phyloP scores from a whole-genome alignment of 2,888 invertebrate genomes.

The Agrotis puta region DNA sequence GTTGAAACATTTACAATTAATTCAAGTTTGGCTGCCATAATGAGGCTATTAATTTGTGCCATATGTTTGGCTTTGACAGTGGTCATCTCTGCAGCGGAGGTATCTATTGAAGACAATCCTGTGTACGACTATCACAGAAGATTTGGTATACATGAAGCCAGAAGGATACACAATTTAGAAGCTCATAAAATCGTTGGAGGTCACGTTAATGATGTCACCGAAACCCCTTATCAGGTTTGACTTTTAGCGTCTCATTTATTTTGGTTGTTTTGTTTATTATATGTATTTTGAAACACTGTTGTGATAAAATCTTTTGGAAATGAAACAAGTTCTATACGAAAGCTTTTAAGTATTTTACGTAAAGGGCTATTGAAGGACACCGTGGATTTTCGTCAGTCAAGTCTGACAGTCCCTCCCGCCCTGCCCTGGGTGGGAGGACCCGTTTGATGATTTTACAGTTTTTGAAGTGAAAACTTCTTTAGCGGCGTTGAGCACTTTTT shows the following conservation, averaged over 20 bases:
- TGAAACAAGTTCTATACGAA: too few species aligned
- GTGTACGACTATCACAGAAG: slow-evolving; percentile 52
- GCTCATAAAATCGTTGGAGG: slow-evolving; percentile 76
- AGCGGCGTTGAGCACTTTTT: too few species aligned
- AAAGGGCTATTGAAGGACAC: too few species aligned
- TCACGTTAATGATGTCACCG: slow-evolving; percentile 67
- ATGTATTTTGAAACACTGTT: background rate
- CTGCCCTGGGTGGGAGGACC: too few species aligned
- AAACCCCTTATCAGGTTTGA: slow-evolving; percentile 78
- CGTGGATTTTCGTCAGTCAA: too few species aligned
- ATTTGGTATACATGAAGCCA: slow-evolving; percentile 75
- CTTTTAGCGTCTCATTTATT: background rate
- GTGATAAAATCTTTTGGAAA: background rate
- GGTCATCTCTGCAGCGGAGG: slow-evolving; percentile 22
- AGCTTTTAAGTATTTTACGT: too few species aligned
- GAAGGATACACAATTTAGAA: slow-evolving; percentile 68
- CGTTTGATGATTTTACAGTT: too few species aligned
- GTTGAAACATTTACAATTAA: slow-evolving; percentile 17
- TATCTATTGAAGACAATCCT: background rate
- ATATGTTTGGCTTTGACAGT: slow-evolving; percentile 34
- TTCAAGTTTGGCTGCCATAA: slow-evolving; percentile 35
- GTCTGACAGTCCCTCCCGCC: too few species aligned
- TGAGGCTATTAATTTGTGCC: slow-evolving; percentile 38
- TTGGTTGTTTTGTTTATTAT: background rate
- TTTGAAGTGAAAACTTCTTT: too few species aligned